Evolutionary conservation across 1,140 invertebrate species (phyloP), one percentile per base, ranked within the genome.

Genomic region (Zaprionus kolodkinae): DNA sequence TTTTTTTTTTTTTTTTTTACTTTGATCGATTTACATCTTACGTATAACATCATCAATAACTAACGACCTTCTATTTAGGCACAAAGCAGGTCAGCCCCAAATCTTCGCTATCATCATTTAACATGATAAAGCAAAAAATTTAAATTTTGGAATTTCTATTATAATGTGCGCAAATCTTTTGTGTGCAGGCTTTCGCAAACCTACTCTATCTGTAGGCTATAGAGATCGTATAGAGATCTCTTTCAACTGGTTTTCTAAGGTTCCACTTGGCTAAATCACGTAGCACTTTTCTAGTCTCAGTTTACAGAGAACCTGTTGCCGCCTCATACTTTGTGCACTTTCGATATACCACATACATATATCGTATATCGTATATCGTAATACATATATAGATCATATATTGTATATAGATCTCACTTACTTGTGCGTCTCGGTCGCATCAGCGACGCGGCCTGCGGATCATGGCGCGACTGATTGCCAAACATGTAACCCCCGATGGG

Each of bases 351-450:
- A 61, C 30, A 78, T 54, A 62, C 25, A 35, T 21, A 36, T 56
- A 76, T 60, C 40, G 30, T 67, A 33, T 68, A 11, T 33, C 15
- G 21, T 21, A 25, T 69, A 77, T 50, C 21, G 21, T 21, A 21
- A 1, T 21, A n/a, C n/a, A 50, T 17, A 11, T 43, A 15, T 43
- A 52, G 52, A 76, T 60, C 27, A 21, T 61, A 33, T 68, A 12
- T 33, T 12, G 17, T 6, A n/a, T 62, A 50, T 21, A 68, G 70
- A 64, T 60, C 52, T 71, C 7, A 92, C 91, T 92, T 66, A 92
- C 91, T 92, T 92, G 91, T 92, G 90, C 91, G 91, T 81, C 91
- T 78, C 57, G 84, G 85, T 59, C 81, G 81, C 65, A 79, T 81
- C 59, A 70, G 55, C 17, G 77, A 63, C 27, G 79, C 72, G 43